Evolutionary conservation across 1,140 invertebrate genomes (phyloP).

Genomic region (Leptinotarsa texana): DNA sequence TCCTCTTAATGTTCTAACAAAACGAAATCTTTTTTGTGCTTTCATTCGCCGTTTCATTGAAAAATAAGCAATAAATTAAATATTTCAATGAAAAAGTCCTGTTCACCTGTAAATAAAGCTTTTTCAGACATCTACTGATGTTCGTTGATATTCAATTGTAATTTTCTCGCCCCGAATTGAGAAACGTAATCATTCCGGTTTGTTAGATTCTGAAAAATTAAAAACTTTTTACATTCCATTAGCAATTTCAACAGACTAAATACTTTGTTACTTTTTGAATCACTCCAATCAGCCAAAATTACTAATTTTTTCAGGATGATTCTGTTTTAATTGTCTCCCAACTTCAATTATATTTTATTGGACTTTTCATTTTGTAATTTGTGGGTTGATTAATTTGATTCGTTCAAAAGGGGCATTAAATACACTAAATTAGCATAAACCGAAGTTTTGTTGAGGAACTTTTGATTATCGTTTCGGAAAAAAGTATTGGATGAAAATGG

Average conservation of each 20-base stretch:
- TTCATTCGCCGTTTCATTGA: too few relatives aligned
- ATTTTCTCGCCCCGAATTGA: conserved; percentile 14
- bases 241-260: conserved; percentile 29
- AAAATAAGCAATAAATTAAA: too few relatives aligned
- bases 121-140: not conserved
- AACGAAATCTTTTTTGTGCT: too few relatives aligned
- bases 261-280: conserved; percentile 18
- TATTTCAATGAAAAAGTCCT: too few relatives aligned
- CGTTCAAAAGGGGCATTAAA: not conserved
- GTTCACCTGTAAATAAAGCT: too few relatives aligned
- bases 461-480: too few relatives aligned
- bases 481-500: too few relatives aligned
- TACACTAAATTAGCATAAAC: not conserved
- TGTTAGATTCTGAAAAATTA: conserved; percentile 21
- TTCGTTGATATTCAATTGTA: conserved; percentile 22
- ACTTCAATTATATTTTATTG: conserved; percentile 18
- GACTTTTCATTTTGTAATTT: not conserved
- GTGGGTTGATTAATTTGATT: not conserved
- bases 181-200: conserved; percentile 26
- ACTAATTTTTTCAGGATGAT: conserved; percentile 22
- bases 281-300: conserved; percentile 15
- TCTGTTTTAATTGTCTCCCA: conserved; percentile 22
- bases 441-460: not conserved
- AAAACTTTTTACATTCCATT: conserved; percentile 28
- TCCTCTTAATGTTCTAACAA: too few relatives aligned